phyloP scores from a whole-genome alignment of 1,140 invertebrate genomes.

The Orius insidiosus region DNA sequence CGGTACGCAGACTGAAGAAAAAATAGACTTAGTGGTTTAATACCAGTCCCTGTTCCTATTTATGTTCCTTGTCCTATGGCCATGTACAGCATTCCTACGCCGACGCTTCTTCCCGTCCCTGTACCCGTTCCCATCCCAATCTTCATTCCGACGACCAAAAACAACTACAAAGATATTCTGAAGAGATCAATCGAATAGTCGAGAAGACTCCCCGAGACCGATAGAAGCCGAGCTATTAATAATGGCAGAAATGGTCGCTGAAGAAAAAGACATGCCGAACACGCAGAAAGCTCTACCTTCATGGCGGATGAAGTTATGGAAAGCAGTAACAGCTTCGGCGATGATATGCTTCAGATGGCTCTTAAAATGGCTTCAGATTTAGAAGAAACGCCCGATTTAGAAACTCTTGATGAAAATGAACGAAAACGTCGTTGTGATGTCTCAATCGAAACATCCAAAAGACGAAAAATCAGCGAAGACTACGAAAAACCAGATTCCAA shows the following conservation, averaged over 20 bases:
- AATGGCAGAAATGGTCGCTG: conserved; percentile 86
- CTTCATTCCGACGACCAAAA: conserved; percentile 77
- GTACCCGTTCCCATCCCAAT: conserved; percentile 77
- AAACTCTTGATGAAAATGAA: no score
- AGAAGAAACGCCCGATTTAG: conserved; percentile 39
- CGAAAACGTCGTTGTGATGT: no score
- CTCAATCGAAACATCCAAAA: no score
- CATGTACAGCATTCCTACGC: conserved; percentile 71
- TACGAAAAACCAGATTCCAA: no score
- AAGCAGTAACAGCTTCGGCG: conserved; percentile 49
- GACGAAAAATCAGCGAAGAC: no score
- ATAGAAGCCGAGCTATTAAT: conserved; percentile 79
- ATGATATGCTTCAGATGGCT: conserved; percentile 75
- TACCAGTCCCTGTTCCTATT: conserved; percentile 79
- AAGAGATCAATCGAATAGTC: conserved; percentile 75
- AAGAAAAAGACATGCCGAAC: conserved; percentile 58
- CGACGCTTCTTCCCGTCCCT: conserved; percentile 70
- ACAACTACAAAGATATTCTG: conserved; percentile 67
- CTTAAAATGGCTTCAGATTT: conserved; percentile 68
- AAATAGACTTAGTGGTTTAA: conserved; percentile 24
- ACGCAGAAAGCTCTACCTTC: conserved; percentile 53
- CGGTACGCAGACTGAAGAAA: no score
- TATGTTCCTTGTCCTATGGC: conserved; percentile 73
- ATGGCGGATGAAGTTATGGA: conserved; percentile 41
- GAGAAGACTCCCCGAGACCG: conserved; percentile 80